A percentile compares a stretch with the other conserved stretches of the same genome.
These are phyloP conservation scores for Eilema caniola DNA, from an alignment of 2,888 invertebrate species.

Conservation along the genomic window DNA sequence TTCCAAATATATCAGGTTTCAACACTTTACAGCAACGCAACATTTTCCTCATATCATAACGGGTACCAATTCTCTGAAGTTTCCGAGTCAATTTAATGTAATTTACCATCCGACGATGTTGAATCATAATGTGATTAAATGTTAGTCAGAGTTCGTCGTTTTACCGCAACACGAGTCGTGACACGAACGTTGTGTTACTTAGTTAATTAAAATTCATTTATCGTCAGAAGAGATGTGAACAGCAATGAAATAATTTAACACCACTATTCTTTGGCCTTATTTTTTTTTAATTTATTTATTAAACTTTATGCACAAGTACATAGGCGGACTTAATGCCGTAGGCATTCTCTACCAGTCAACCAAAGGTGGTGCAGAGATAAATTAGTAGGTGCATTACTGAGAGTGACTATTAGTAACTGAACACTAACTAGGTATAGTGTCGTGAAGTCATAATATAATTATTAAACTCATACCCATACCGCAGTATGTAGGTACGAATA, in stretches of 20 bases:
- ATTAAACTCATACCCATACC: no score
- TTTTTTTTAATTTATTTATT: no score
- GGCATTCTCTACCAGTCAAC: no score
- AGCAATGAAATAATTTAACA: not conserved
- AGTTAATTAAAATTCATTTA: not conserved
- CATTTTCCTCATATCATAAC: slow-evolving; percentile 40
- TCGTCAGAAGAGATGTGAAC: not conserved
- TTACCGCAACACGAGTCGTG: slow-evolving; percentile 8
- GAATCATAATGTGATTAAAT: slow-evolving; percentile 38
- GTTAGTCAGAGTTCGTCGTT: slow-evolving; percentile 24
- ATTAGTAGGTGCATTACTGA: no score
- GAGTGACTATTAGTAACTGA: no score
- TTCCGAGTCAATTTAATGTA: slow-evolving; percentile 17
- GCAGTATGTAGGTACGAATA: no score
- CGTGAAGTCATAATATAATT: no score
- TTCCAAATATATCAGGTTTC: not conserved
- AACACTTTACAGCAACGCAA: slow-evolving; percentile 12
- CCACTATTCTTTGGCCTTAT: no score
- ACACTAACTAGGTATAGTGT: no score
- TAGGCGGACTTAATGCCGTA: no score
- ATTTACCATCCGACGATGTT: slow-evolving; percentile 30
- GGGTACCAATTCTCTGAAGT: slow-evolving; percentile 14
- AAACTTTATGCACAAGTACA: no score
- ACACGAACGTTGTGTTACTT: slow-evolving; percentile 3
- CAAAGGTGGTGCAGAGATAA: no score